Base-by-base conservation (phyloP, 2,113 vertebrate species). In the Myiozetetes cayanensis region DNA sequence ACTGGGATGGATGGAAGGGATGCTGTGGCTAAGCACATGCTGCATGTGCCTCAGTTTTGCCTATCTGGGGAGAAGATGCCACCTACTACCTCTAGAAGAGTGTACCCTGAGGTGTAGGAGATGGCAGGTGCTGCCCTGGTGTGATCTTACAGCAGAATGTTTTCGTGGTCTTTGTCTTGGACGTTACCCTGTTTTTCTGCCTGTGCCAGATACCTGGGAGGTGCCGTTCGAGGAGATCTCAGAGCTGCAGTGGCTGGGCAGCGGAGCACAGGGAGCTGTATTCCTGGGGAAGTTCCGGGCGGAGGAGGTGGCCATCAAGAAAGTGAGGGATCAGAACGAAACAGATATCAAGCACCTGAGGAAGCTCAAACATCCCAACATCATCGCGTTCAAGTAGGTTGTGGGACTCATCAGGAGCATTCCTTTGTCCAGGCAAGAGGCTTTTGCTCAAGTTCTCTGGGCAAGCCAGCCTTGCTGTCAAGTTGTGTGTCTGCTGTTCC, bases 211-310 rank as follows among this genome's bases (percentile, higher is more conserved):
- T 82, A 98, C 99, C 71, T 99, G 99, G 99, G 99, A 99, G 96
- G 99, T 99, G 49, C 99, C 99, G 0, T 99, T 99, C 5, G 99
- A 99, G 97, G 99, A 99, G 98, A 99, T 99, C 96, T 99, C 99
- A 0, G 99, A 99, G 98, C 97, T 99, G 91, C 99, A 99, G 98
- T 99, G 99, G 99, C 98, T 99, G 95, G 99, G 99, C 82, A 99
- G 99, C 1, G 99, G 99, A 9, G 99, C 99, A 1, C 99, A 99
- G 91, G 99, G 99, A 49, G 99, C 99, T 0, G 99, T 99, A 63
- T 99, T 99, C 97, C 96, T 99, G 89, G 99, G 99, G 12, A 99
- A 99, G 70, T 99, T 99, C 96, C 98, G 98, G 82, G 98, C 98
- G 0, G 99, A 99, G 94, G 99, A 99, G 81, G 99, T 99, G 93